Evolutionary conservation across 2,113 vertebrate species (phyloP), one percentile per base, ranked within the genome.

Genomic region (Hypomesus transpacificus): DNA sequence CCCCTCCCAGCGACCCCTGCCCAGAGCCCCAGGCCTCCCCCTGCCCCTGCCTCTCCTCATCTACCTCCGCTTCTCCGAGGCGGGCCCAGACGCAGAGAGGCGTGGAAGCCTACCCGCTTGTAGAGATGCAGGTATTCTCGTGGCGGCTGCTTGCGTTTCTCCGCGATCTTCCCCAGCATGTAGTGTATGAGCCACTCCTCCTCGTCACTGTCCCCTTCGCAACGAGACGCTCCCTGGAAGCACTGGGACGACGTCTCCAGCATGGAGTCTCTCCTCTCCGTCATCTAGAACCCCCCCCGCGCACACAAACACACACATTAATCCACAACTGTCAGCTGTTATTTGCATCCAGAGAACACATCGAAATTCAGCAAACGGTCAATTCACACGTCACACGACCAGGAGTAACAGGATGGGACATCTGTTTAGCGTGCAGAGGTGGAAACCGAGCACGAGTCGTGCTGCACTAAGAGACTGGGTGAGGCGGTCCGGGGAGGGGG

Each of bases 131-230:
- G 88, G 85, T 95, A 98, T 22, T 95, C 90, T 1, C 89, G 81
- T 0, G 96, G 94, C 0, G 93, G 82, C 66, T 93, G 89, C 59
- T 92, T 94, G 81, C 94, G 95, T 82, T 99, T 99, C 91, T 98
- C 97, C 0, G 95, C 94, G 8, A 99, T 97, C 91, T 99, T 99
- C n/a, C 94, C 97, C 82, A 98, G 91, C 97, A 99, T 99, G 90
- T 99, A 99, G 79, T 98, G 96, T 75, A 98, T 97, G 20, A 99
- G 94, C 97, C 97, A 98, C 86, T 98, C 97, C 79, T 99, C 97
- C 79, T 98, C 97, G 0, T 97, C 97, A 0, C 96, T 95, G 0
- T 96, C 95, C 0, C 95, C 95, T 82, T 96, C 96, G 11, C 97
- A 98, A 65, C 82, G 90, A 1, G 96, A 94, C 0, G 97, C 97